Base-by-base conservation (phyloP, 2,797 vertebrate genomes). In the Lithobates sylvaticus region DNA sequence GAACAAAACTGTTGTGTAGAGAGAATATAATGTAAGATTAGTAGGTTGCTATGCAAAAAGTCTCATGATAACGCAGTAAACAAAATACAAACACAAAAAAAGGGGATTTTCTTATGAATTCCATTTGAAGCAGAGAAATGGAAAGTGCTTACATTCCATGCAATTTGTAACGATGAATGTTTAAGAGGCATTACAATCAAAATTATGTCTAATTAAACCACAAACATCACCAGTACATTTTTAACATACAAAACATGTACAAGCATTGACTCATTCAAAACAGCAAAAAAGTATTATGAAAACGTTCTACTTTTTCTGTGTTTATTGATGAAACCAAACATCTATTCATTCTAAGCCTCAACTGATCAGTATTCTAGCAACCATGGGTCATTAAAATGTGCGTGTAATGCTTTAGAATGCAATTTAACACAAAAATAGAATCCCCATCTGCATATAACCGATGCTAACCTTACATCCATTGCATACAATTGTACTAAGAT, bases 21-120 rank as follows among this genome's bases (percentile, higher is more conserved):
- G 12, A 47, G 44, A 54, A 54, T 54, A 54, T 54, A 15, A 13
- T 54, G 50, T 18, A 50, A 15, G 47, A 16, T 18, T 15, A 50
- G 4, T 50, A 54, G 15, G 13, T 54, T 18, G 4, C 15, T 54
- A 18, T 65, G n/a, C 61, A 65, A 54, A 23, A 29, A 13, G 18
- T 9, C 18, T 47, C 44, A 80, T 72, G 68, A 72, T 32, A 81
- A 72, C 44, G 39, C 32, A 26, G 50, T 72, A 72, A 80, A 72
- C 47, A 81, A 23, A 27, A 21, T 27, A 58, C 21, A 12, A 54
- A 39, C 32, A 42, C 29, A 58, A 39, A 42, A 15, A 72, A 12
- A 27, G 5, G n/a, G 0, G 9, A 10, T 39, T 2, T 26, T 81
- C 29, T 32, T 29, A 32, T 39, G 27, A 67, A 26, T 21, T 2